Evolutionary conservation across 1,140 invertebrate genomes (phyloP).

Genomic region (Drosophila tristis): DNA sequence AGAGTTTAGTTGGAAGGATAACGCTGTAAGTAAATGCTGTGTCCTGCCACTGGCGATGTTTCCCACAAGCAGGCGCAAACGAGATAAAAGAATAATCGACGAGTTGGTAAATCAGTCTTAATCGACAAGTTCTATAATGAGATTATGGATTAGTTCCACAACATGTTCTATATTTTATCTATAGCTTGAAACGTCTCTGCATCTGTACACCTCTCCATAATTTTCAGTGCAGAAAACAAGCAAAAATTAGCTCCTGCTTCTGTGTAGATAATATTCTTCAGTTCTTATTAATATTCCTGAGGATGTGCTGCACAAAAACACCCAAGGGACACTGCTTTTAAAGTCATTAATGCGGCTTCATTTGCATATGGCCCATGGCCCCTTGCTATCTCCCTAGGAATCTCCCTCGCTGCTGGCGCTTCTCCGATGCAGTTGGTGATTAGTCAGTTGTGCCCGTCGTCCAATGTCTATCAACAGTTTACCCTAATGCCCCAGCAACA

Average conservation of each 20-base stretch:
- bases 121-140: too few relatives aligned
- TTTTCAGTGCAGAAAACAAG: too few relatives aligned
- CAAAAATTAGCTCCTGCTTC: too few relatives aligned
- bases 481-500: constrained; percentile 75
- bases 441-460: constrained; percentile 44
- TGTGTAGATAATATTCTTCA: too few relatives aligned
- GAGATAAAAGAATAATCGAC: too few relatives aligned
- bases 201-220: too few relatives aligned
- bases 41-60: not conserved
- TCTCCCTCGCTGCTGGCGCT: not conserved
- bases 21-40: constrained; percentile 25
- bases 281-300: not conserved
- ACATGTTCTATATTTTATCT: too few relatives aligned
- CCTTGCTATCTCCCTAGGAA: not conserved
- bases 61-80: too few relatives aligned
- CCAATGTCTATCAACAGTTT: constrained; percentile 77
- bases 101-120: too few relatives aligned
- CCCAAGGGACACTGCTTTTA: constrained; percentile 28
- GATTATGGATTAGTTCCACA: too few relatives aligned
- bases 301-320: constrained; percentile 15
- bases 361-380: constrained; percentile 55
- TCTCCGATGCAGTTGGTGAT: constrained; percentile 60
- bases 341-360: constrained; percentile 74
- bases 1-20: constrained; percentile 22
- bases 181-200: too few relatives aligned